A percentile compares a stretch with the other conserved stretches of the same genome.
phyloP scores from a whole-genome alignment of 2,113 vertebrate genomes.

The Mesitornis unicolor region DNA sequence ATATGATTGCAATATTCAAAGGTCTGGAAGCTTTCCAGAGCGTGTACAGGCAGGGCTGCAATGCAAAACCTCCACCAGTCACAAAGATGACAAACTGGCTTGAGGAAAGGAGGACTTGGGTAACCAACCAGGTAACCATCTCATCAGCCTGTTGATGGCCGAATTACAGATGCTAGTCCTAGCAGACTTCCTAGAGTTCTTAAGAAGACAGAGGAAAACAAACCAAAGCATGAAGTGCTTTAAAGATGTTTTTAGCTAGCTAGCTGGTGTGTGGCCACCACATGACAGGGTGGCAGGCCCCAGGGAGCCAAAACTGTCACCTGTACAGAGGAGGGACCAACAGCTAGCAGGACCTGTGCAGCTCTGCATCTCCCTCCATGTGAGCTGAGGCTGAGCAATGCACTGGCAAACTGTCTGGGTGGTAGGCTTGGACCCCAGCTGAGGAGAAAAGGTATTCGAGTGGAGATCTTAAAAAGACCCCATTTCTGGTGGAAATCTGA shows the following conservation, averaged over 20 bases:
- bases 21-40: not conserved
- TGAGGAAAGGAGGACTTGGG: not conserved
- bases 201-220: not conserved
- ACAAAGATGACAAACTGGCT: not conserved
- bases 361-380: not conserved
- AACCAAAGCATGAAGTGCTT: not conserved
- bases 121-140: not conserved
- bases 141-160: not conserved
- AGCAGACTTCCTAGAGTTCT: not conserved
- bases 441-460: not conserved
- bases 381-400: not conserved
- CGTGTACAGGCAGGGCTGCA: not conserved
- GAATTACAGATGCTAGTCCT: not conserved
- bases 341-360: not conserved
- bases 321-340: not conserved
- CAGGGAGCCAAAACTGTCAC: not conserved
- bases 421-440: not conserved
- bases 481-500: not conserved
- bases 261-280: not conserved
- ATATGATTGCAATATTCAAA: not conserved
- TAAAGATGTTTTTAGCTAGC: not conserved
- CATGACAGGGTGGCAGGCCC: fast-evolving
- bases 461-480: not conserved
- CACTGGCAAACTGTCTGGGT: not conserved
- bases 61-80: not conserved